Conservation (phyloP, 2,888 invertebrate species). For the Pomacea canaliculata region DNA sequence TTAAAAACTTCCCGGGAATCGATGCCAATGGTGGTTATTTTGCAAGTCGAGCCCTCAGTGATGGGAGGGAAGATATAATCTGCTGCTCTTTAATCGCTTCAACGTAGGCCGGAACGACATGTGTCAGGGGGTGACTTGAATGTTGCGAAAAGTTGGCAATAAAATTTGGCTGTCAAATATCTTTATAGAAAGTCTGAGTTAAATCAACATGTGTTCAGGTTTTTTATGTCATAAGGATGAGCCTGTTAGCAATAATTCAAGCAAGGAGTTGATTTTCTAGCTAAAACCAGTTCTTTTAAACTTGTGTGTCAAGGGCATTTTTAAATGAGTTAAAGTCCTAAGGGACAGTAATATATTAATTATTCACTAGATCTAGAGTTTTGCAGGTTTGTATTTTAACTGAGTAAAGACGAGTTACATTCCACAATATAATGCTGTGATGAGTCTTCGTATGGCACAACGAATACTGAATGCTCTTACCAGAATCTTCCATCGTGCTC, state of each 20-base stretch:
- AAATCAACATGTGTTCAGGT: no score
- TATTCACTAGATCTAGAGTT: constrained; percentile 26
- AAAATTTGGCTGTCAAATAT: no score
- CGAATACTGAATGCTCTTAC: no score
- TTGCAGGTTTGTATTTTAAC: constrained; percentile 10
- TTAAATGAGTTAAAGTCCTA: constrained; percentile 11
- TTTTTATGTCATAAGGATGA: no score
- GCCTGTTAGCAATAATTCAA: not conserved
- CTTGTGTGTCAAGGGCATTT: not conserved
- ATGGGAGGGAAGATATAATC: constrained; percentile 11
- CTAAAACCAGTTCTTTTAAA: constrained; percentile 11
- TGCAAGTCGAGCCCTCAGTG: constrained; percentile 18
- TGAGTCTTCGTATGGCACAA: no score
- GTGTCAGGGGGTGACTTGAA: no score
- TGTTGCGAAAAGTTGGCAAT: no score
- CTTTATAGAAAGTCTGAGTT: no score
- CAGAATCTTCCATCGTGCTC: not conserved
- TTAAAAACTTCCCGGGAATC: not conserved
- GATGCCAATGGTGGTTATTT: not conserved
- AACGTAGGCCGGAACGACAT: not conserved
- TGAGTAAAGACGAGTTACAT: constrained; percentile 1
- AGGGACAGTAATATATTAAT: constrained; percentile 1
- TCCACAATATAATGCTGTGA: no score
- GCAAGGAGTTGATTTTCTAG: constrained; percentile 6
- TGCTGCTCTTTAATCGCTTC: not conserved